Percentiles rank a stretch among this genome's conserved stretches.
phyloP scores from a whole-genome alignment of 2,888 invertebrate species.

The Nomada goodeniana region DNA sequence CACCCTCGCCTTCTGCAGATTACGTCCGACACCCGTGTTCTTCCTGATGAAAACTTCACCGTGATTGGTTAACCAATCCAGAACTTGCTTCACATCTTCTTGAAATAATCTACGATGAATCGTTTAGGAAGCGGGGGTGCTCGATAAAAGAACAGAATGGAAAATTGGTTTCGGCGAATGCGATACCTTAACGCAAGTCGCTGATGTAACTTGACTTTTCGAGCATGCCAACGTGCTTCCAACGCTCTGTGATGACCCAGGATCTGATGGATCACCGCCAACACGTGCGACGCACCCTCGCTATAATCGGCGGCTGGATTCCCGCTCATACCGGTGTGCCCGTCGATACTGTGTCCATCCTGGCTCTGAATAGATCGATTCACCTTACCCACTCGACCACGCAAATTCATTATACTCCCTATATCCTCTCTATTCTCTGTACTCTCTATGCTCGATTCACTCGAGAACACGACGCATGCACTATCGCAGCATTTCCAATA shows the following conservation, averaged over 20 bases:
- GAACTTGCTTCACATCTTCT: slow-evolving; percentile 98
- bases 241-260: slow-evolving; percentile 96
- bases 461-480: slow-evolving; percentile 14
- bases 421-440: neutral
- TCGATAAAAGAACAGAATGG: neutral
- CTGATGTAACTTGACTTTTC: slow-evolving; percentile 97
- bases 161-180: neutral
- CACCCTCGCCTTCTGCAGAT: slow-evolving; percentile 96
- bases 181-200: slow-evolving; percentile 90
- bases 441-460: neutral
- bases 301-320: slow-evolving; percentile 98
- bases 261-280: slow-evolving; percentile 98
- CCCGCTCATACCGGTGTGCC: slow-evolving; percentile 88
- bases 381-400: slow-evolving; percentile 13
- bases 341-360: slow-evolving; percentile 85
- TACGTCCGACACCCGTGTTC: slow-evolving; percentile 98
- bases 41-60: slow-evolving; percentile 98
- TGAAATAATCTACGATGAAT: slow-evolving; percentile 90
- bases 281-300: slow-evolving; percentile 97
- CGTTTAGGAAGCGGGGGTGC: neutral
- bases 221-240: slow-evolving; percentile 97
- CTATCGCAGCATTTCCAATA: neutral
- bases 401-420: neutral
- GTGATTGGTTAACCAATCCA: slow-evolving; percentile 98
- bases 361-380: slow-evolving; percentile 76